phyloP scores from a whole-genome alignment of 2,888 invertebrate genomes.

The Pyrgus malvae region DNA sequence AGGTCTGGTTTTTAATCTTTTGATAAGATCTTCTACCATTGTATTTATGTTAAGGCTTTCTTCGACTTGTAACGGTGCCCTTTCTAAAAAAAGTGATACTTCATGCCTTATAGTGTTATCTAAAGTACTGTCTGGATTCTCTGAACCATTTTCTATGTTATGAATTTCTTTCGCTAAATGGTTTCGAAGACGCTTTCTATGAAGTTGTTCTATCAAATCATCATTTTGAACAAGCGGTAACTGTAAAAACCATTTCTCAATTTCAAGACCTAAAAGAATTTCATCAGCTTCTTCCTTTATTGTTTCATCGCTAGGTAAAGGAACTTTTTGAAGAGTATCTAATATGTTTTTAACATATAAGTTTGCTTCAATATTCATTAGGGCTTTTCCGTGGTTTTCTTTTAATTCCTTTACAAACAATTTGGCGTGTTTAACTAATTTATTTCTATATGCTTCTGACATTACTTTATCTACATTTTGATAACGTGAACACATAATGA shows the following conservation, averaged over 20 bases:
- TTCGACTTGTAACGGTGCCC: constrained; percentile 35
- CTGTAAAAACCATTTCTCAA: constrained; percentile 60
- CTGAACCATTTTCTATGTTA: constrained; percentile 43
- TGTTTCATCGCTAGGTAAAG: constrained; percentile 49
- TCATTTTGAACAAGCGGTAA: constrained; percentile 45
- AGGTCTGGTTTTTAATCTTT: constrained; percentile 41
- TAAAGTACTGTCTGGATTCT: constrained; percentile 33
- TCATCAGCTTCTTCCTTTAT: constrained; percentile 55
- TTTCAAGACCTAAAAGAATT: constrained; percentile 53
- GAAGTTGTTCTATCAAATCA: constrained; percentile 37
- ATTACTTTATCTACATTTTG: constrained; percentile 48
- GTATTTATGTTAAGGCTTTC: constrained; percentile 44
- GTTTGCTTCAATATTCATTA: constrained; percentile 41
- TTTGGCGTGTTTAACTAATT: constrained; percentile 46
- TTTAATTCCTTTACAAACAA: constrained; percentile 47
- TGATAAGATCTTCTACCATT: constrained; percentile 46
- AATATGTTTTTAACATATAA: constrained; percentile 47
- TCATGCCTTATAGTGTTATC: constrained; percentile 44
- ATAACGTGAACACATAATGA: constrained; percentile 47
- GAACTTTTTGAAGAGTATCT: constrained; percentile 49
- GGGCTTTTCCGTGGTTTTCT: constrained; percentile 39
- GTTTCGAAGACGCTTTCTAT: constrained; percentile 46
- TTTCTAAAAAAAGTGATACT: constrained; percentile 45
- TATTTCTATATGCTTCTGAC: constrained; percentile 51
- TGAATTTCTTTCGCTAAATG: constrained; percentile 50